Evolutionary conservation across 2,888 invertebrate genomes (phyloP).

Genomic region (Caenorhabditis imperialis): DNA sequence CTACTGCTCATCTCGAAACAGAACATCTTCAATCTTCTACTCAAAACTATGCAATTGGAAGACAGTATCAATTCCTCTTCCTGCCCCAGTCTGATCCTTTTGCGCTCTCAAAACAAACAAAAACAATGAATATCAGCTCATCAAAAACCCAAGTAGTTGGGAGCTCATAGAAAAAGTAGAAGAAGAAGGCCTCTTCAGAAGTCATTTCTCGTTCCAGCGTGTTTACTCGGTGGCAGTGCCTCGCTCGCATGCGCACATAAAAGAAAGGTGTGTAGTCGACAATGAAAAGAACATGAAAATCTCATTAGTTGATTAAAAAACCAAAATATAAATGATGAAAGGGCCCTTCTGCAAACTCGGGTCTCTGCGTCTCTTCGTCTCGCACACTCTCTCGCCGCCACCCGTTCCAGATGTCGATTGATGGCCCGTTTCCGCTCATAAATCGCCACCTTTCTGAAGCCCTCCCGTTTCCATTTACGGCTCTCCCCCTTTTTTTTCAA

Average conservation of each 20-base stretch:
- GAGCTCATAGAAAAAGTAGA: too few species aligned
- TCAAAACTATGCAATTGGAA: too few species aligned
- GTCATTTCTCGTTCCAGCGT: constrained; percentile 15
- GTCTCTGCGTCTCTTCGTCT: constrained; percentile 7
- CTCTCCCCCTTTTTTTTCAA: constrained; percentile 28
- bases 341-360: neutral
- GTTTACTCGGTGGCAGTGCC: constrained; percentile 5
- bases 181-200: constrained; percentile 6
- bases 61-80: too few species aligned
- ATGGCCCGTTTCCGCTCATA: constrained; percentile 40
- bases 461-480: constrained; percentile 7
- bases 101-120: too few species aligned
- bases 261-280: constrained; percentile 24
- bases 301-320: constrained; percentile 52
- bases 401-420: constrained; percentile 23
- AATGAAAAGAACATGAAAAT: constrained; percentile 46
- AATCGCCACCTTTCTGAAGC: constrained; percentile 45
- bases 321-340: constrained; percentile 1
- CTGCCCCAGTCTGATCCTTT: too few species aligned
- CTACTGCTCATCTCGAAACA: too few species aligned
- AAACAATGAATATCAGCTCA: too few species aligned
- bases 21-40: too few species aligned
- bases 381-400: neutral
- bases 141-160: too few species aligned
- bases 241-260: constrained; percentile 15